Evolutionary conservation across 1,140 invertebrate genomes (phyloP).

Genomic region (Coenobita brevimanus): DNA sequence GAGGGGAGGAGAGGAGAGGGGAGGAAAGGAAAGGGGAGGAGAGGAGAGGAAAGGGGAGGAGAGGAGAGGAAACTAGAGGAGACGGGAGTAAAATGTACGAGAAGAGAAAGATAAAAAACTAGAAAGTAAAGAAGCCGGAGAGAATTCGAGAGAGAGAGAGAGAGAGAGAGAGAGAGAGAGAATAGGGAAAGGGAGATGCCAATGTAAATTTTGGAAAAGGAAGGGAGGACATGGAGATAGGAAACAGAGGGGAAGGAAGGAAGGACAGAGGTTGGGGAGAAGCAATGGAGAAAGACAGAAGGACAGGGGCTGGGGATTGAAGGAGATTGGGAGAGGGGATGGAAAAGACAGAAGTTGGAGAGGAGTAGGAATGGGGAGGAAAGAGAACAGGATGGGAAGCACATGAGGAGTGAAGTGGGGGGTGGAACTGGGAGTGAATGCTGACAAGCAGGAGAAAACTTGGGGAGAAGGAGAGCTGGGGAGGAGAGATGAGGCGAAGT

Average conservation of each 20-base stretch:
- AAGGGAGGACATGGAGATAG: too few relatives aligned
- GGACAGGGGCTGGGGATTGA: background rate
- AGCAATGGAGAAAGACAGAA: background rate
- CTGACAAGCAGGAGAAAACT: too few relatives aligned
- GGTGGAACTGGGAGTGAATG: too few relatives aligned
- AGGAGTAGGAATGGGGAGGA: background rate
- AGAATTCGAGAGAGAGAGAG: background rate
- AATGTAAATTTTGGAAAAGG: background rate
- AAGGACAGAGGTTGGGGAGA: background rate
- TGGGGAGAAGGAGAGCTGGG: background rate
- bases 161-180: background rate
- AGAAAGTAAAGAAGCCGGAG: background rate
- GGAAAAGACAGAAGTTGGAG: background rate
- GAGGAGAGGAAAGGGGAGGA: slow-evolving; percentile 6
- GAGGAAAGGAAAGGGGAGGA: slow-evolving; percentile 3
- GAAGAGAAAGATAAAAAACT: background rate
- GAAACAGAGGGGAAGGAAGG: background rate
- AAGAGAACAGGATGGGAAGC: background rate
- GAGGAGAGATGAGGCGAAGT: too few relatives aligned
- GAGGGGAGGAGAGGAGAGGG: background rate
- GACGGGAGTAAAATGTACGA: background rate
- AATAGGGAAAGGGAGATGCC: background rate
- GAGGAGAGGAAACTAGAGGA: background rate
- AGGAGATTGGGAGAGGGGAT: background rate
- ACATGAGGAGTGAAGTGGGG: background rate